A percentile compares a stretch with the other conserved stretches of the same genome.
Conservation (phyloP, 2,113 vertebrate species). For the Stegastes partitus region DNA sequence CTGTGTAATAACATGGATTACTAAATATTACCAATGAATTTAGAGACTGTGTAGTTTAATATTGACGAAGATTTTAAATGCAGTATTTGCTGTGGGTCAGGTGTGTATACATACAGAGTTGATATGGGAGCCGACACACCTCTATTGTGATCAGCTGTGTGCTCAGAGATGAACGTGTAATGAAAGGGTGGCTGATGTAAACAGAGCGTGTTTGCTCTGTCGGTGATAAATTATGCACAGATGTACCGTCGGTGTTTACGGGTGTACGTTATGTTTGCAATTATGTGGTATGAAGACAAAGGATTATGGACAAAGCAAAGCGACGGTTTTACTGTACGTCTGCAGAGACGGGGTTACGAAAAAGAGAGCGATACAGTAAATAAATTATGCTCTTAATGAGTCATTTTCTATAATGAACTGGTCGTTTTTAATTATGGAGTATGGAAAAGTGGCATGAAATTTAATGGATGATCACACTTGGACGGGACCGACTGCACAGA, state of each 20-base stretch:
- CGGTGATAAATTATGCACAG: conserved; percentile 35
- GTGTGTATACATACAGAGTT: background rate
- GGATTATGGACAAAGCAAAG: conserved; percentile 18
- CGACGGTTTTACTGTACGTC: background rate
- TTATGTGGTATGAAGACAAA: conserved; percentile 14
- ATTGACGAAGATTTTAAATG: background rate
- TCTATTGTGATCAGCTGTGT: conserved; percentile 10
- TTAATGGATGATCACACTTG: background rate
- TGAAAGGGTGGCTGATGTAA: conserved; percentile 8
- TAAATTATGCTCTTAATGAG: background rate
- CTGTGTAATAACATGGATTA: too few relatives aligned
- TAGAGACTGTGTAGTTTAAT: conserved; percentile 20
- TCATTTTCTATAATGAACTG: background rate
- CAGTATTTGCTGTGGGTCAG: conserved; percentile 9
- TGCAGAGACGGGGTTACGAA: background rate
- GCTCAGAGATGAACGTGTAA: conserved; percentile 16
- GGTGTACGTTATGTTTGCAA: conserved; percentile 28
- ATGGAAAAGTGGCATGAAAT: background rate
- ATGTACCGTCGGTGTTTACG: conserved; percentile 12
- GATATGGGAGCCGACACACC: background rate
- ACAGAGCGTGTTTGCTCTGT: background rate
- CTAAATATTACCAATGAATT: background rate
- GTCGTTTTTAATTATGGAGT: background rate
- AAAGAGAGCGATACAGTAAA: background rate
- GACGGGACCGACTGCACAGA: conserved; percentile 2